Percentiles rank a stretch among this genome's conserved stretches.
Evolutionary conservation across 2,797 vertebrate species (phyloP).

Genomic region (Vireo griseus): DNA sequence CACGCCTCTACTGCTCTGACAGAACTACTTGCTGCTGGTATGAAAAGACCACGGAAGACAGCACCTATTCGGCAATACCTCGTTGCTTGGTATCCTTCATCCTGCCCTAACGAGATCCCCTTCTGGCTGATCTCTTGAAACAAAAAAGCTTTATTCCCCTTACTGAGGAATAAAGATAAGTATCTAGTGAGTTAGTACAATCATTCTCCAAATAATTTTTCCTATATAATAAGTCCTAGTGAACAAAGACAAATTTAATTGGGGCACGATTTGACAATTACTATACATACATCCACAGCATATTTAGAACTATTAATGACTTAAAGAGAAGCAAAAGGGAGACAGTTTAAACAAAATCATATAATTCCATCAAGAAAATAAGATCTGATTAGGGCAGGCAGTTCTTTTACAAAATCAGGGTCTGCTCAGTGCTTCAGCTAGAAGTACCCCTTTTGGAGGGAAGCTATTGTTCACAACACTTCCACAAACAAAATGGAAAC

Average conservation of each 20-base stretch:
- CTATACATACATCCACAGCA: not conserved
- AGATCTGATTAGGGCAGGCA: not conserved
- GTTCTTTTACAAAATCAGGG: not conserved
- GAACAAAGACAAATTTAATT: not conserved
- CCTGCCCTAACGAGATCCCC: not conserved
- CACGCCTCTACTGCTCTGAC: not conserved
- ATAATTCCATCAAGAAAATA: not conserved
- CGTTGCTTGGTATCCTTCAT: not conserved
- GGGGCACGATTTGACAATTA: not conserved
- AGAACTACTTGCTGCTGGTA: not conserved
- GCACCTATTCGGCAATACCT: not conserved
- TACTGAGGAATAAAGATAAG: not conserved
- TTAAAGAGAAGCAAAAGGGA: not conserved
- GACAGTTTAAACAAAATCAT: not conserved
- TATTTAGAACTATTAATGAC: not conserved
- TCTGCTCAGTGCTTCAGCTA: not conserved
- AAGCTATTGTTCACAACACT: not conserved
- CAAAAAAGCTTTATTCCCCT: not conserved
- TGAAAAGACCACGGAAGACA: not conserved
- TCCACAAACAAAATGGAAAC: not conserved
- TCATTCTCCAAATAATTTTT: not conserved
- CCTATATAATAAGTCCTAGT: not conserved
- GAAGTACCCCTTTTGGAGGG: not conserved
- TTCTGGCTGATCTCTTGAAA: not conserved
- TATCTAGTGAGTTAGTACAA: not conserved